Evolutionary conservation across 2,113 vertebrate genomes (phyloP), one percentile per base, ranked within the genome.

Genomic region (Dinomys branickii): DNA sequence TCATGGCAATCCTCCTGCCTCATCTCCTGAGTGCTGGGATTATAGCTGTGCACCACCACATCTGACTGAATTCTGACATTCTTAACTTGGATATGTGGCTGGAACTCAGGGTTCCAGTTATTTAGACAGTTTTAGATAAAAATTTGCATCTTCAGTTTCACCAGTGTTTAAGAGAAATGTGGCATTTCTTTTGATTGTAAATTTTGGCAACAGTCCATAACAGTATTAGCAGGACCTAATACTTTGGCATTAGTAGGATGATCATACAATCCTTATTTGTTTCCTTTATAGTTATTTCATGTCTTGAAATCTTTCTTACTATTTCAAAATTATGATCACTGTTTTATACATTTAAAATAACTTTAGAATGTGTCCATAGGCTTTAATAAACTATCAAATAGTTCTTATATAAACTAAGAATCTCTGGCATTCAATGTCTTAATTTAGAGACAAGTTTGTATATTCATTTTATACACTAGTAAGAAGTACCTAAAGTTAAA

Each of bases 401-500:
- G 30, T 77, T 86, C 20, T 61, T 83, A 28, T 83, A 30, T 7
- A 61, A 58, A 88, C 80, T 69, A 87, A 73, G 61, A 89, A 54
- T 30, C 7, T 61, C 28, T 69, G 14, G 24, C 38, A 63, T 83
- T 83, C 35, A 67, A 28, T 73, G 47, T 69, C 61, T 50, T 44
- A 77, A 58, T 89, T 19, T 73, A 17, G 24, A 63, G 11, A 30
- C 28, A 86, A 38, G 3, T 63, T 78, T 17, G 4, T 88, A 59
- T 85, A 3, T 80, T 20, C 92, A 10, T 95, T 95, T 94, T 94
- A 44, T 95, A 67, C 10, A 78, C 26, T 59, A 65, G 41, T 77
- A 41, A 90, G 69, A 85, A 92, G 38, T 89, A 65, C 52, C 22
- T 84, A 41, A 92, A 56, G 41, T 44, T 95, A 75, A 95, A 93